Base-by-base conservation (phyloP, 2,797 vertebrate genomes). In the Myotis vivesi region DNA sequence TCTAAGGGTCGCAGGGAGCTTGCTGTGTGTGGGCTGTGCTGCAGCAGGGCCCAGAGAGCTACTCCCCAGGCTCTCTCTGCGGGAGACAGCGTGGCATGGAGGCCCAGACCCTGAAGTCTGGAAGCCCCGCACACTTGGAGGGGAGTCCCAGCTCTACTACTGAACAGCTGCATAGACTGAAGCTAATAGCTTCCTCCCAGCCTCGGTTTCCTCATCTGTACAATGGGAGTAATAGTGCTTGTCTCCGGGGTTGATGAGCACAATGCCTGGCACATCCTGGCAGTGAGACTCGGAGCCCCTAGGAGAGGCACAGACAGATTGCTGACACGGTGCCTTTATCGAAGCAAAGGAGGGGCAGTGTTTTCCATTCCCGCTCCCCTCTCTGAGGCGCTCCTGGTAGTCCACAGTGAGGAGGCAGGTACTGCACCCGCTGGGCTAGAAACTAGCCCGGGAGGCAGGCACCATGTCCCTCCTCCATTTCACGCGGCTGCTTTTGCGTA, bases 251-350 rank as follows among this genome's bases (percentile, higher is more conserved):
- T 8, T 33, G 38, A 23, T 13, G 25, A 44, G 25, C 66, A 11
- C 33, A 19, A 0, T 5, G 46, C 80, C 66, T 49, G 30, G 17
- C 8, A 5, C 23, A 1, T 55, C 53, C 36, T 23, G 28, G 30
- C 55, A 7, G 20, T 53, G 38, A 53, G 19, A 12, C 88, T 49
- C 9, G 0, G 41, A 46, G 73, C 22, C 86, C 77, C 51, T 19
- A 4, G 59, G n/a, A 44, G 53, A 62, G 36, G 57, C 23, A 53
- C 3, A 0, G 44, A 6, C 16, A 0, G 25, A 0, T 19, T 1
- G 20, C 12, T 25, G 62, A 20, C 66, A 30, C 33, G 36, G 15
- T 51, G 30, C 72, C 92, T 77, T 57, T 23, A 1, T 66, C 64
- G 13, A 83, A 33, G 55, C 33, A 4, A 46, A 55, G 62, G 41